These are phyloP conservation scores for Agrochola macilenta DNA, from an alignment of 2,888 invertebrate genomes.

Conservation along the genomic window DNA sequence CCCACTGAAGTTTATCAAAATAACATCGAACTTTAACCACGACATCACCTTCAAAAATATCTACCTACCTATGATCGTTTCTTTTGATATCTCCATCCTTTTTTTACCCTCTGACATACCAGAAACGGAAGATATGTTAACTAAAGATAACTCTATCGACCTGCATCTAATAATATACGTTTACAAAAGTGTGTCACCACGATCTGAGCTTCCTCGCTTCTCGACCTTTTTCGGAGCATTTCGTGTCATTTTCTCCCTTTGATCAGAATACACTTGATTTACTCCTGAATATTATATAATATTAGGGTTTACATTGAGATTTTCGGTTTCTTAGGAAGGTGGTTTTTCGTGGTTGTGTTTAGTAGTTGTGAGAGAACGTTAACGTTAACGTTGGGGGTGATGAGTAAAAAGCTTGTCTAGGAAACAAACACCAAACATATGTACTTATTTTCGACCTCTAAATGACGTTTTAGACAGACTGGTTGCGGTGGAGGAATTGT, in stretches of 20 bases:
- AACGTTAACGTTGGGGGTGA: too few species aligned
- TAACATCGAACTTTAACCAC: neutral
- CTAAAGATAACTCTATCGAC: conserved; percentile 33
- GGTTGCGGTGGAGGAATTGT: too few species aligned
- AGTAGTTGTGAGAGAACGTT: neutral
- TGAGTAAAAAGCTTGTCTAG: too few species aligned
- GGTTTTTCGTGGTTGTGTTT: neutral
- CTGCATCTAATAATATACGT: conserved; percentile 50
- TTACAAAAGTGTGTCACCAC: conserved; percentile 37
- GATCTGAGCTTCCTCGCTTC: conserved; percentile 41
- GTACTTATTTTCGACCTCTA: too few species aligned
- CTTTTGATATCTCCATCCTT: neutral
- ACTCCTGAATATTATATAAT: conserved; percentile 45
- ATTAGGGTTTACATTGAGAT: conserved; percentile 2
- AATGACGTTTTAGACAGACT: too few species aligned
- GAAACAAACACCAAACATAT: too few species aligned
- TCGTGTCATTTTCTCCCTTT: conserved; percentile 59
- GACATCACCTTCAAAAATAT: neutral
- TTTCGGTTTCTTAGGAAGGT: neutral
- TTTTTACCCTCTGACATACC: neutral
- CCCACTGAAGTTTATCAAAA: neutral
- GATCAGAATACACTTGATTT: conserved; percentile 64
- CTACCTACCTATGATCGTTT: neutral
- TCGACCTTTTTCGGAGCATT: conserved; percentile 60
- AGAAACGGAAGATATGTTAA: conserved; percentile 26